Evolutionary conservation across 53 echinoderm and acorn worm genomes (phyloP).

Genomic region (Echinarachnius parma): DNA sequence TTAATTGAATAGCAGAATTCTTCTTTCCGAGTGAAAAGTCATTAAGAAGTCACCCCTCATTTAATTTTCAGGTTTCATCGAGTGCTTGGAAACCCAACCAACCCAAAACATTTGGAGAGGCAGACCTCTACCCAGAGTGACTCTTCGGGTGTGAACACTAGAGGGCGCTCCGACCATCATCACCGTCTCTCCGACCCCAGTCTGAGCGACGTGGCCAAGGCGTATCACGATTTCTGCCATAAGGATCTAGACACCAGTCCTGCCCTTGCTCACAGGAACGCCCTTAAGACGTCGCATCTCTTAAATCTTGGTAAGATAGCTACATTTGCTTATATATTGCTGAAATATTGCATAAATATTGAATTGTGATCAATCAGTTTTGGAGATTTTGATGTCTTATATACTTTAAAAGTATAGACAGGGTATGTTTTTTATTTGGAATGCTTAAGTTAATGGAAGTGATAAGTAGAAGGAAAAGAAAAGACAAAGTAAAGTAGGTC

Average conservation of each 20-base stretch:
- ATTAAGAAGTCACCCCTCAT: background rate
- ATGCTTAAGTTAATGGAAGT: too few species aligned
- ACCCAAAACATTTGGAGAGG: background rate
- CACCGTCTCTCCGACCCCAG: slow-evolving; percentile 17
- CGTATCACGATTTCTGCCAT: slow-evolving; percentile 11
- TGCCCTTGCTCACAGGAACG: background rate
- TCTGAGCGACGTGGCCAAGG: slow-evolving; percentile 8
- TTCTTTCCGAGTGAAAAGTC: too few species aligned
- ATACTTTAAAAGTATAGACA: too few species aligned
- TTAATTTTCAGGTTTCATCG: slow-evolving; percentile 54
- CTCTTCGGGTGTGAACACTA: background rate
- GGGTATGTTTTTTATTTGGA: too few species aligned
- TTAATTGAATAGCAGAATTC: too few species aligned
- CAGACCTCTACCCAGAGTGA: slow-evolving; percentile 18
- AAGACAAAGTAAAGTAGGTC: too few species aligned
- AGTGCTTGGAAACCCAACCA: slow-evolving; percentile 7
- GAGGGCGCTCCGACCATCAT: background rate
- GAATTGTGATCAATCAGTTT: too few species aligned
- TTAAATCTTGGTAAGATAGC: slow-evolving; percentile 18
- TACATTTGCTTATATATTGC: too few species aligned
- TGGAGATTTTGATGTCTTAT: too few species aligned
- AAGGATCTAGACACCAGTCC: slow-evolving; percentile 1
- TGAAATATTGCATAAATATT: background rate
- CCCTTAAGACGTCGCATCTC: slow-evolving; percentile 11
- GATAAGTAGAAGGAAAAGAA: too few species aligned